Evolutionary conservation across 2,797 vertebrate genomes (phyloP).

Genomic region (Pelodytes ibericus): DNA sequence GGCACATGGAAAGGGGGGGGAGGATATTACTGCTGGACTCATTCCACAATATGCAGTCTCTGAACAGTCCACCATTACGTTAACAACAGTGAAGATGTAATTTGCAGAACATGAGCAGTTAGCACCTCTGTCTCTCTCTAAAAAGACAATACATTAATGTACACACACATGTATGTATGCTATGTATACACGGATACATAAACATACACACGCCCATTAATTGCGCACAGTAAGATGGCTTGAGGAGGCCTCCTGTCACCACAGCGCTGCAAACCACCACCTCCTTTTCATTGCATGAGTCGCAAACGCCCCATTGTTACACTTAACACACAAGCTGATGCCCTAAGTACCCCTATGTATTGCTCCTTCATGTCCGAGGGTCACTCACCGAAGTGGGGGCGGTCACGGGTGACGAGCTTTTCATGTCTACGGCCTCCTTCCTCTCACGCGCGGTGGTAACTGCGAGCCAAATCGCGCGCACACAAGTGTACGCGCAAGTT

Average conservation of each 20-base stretch:
- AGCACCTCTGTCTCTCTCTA: too few species aligned
- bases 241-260: slow-evolving; percentile 23
- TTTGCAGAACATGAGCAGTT: too few species aligned
- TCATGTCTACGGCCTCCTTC: slow-evolving; percentile 54
- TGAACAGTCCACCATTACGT: too few species aligned
- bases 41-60: too few species aligned
- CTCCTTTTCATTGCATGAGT: not conserved
- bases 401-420: slow-evolving; percentile 47
- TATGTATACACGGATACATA: not conserved
- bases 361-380: not conserved
- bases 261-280: not conserved
- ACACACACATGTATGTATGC: not conserved
- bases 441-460: slow-evolving; percentile 22
- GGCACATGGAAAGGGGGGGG: too few species aligned
- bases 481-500: not conserved
- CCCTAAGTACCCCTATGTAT: not conserved
- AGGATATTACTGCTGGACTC: too few species aligned
- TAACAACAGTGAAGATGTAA: too few species aligned
- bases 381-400: slow-evolving; percentile 53
- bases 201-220: slow-evolving; percentile 33
- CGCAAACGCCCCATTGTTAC: not conserved
- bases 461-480: slow-evolving; percentile 14
- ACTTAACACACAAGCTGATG: not conserved
- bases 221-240: not conserved
- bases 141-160: too few species aligned